phyloP scores from a whole-genome alignment of 2,888 invertebrate species.

The Monoplex corrugatus region DNA sequence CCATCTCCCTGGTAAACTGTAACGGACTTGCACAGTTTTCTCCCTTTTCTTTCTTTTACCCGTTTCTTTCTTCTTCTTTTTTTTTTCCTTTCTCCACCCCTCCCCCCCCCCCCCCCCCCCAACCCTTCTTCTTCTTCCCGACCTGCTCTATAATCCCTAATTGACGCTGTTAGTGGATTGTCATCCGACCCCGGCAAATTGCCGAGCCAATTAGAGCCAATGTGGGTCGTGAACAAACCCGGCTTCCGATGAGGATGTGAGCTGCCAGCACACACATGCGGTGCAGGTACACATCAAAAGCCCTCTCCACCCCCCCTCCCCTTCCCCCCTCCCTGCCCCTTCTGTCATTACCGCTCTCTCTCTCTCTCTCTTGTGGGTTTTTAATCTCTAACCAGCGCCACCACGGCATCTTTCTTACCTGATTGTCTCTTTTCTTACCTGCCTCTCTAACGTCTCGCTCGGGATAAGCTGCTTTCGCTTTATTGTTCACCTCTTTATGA shows the following conservation, averaged over 20 bases:
- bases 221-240: neutral
- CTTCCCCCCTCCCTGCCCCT: neutral
- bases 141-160: constrained; percentile 47
- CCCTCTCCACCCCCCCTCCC: neutral
- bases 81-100: neutral
- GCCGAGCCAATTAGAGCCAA: constrained; percentile 50
- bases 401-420: no score
- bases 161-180: constrained; percentile 55
- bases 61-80: neutral
- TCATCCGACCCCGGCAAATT: constrained; percentile 50
- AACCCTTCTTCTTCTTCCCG: constrained; percentile 20
- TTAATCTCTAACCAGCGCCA: no score
- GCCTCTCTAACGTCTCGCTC: no score
- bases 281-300: constrained; percentile 17
- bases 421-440: no score
- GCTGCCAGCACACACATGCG: constrained; percentile 28
- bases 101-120: no score
- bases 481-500: no score
- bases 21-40: constrained; percentile 25
- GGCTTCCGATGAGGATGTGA: no score
- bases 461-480: no score
- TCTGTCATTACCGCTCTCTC: no score
- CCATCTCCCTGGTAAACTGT: constrained; percentile 43
- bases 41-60: neutral
- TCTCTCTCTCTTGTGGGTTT: no score